These are phyloP conservation scores for Drosophila falleni DNA, from an alignment of 2,888 invertebrate species.

Conservation along the genomic window DNA sequence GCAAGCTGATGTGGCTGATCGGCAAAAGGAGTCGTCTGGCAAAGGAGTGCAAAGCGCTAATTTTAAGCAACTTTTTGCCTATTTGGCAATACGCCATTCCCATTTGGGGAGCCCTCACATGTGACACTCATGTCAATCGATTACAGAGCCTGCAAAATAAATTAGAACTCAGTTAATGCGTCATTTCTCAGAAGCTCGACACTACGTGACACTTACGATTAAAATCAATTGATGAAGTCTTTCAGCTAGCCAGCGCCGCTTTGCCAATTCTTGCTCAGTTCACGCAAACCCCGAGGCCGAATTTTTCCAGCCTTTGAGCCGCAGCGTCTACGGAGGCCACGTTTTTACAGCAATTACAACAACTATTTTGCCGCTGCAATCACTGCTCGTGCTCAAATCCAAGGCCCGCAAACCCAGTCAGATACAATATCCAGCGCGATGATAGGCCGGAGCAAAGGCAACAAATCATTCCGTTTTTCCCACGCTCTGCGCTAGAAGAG, in stretches of 20 bases:
- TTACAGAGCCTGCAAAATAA: background rate
- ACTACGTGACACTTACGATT: background rate
- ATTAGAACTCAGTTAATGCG: background rate
- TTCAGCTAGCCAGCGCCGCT: background rate
- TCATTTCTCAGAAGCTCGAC: background rate
- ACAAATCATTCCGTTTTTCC: background rate
- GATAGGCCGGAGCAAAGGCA: no score
- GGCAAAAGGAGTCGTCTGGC: background rate
- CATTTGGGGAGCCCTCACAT: background rate
- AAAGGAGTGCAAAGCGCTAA: conserved; percentile 4
- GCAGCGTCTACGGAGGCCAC: background rate
- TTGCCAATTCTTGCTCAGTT: background rate
- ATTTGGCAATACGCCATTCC: conserved; percentile 22
- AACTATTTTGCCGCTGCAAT: conserved; percentile 6
- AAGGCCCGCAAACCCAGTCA: background rate
- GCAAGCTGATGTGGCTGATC: background rate
- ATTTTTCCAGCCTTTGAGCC: conserved; percentile 14
- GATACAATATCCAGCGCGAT: no score
- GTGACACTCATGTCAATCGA: background rate
- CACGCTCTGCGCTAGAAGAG: no score
- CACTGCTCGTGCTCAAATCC: background rate
- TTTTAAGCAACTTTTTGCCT: conserved; percentile 6
- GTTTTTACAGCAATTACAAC: background rate
- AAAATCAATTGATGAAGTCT: background rate
- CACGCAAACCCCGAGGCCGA: conserved; percentile 6